Evolutionary conservation across 2,113 vertebrate genomes (phyloP).

Genomic region (Chloroceryle aenea): DNA sequence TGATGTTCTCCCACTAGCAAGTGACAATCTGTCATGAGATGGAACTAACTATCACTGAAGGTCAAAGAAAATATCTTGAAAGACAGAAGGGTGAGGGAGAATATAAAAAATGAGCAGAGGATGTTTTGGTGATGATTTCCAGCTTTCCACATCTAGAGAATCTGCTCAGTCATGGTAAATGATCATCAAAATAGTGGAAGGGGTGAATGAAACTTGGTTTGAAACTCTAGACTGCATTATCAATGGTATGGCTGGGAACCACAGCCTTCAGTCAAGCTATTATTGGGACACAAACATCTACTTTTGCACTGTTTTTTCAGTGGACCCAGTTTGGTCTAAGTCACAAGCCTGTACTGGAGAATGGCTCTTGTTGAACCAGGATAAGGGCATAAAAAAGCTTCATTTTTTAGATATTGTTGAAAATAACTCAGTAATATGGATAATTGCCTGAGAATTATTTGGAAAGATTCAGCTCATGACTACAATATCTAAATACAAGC

Average conservation of each 20-base stretch:
- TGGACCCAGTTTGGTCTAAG: not conserved
- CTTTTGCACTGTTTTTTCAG: not conserved
- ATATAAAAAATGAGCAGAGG: not conserved
- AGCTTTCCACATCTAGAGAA: not conserved
- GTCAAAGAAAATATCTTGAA: not conserved
- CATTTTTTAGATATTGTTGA: not conserved
- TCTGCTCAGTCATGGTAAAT: not conserved
- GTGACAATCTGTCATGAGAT: accelerated
- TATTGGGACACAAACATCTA: not conserved
- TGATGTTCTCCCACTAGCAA: not conserved
- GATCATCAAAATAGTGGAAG: not conserved
- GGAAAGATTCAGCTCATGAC: not conserved
- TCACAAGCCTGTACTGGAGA: not conserved
- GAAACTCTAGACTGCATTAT: not conserved
- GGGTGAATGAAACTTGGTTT: not conserved
- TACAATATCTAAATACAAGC: not conserved
- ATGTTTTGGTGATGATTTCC: not conserved
- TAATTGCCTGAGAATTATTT: not conserved
- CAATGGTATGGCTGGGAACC: not conserved
- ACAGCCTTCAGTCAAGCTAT: not conserved
- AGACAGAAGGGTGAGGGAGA: not conserved
- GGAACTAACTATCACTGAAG: not conserved
- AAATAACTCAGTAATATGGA: not conserved
- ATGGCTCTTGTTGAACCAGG: not conserved
- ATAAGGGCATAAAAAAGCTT: not conserved